Conservation (phyloP, 2,888 invertebrate species). For the Pseudococcus viburni region DNA sequence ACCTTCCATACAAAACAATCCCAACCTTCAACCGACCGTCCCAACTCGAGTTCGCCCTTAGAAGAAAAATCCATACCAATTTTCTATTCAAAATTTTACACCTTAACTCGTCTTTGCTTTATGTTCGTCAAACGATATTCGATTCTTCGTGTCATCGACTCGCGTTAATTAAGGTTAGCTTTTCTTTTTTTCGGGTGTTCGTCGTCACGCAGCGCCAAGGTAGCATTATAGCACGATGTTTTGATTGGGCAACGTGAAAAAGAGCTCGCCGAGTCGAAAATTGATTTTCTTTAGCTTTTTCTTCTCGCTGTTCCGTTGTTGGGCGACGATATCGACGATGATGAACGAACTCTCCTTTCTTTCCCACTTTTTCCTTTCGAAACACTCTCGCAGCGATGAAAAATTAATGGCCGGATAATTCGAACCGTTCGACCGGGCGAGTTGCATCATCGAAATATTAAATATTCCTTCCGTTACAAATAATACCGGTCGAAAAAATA, state of each 20-base stretch:
- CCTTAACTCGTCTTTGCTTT: neutral
- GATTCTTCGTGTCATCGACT: conserved; percentile 38
- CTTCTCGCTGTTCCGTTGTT: neutral
- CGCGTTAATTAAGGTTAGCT: conserved; percentile 5
- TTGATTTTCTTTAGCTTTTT: conserved; percentile 18
- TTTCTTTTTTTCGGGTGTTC: neutral
- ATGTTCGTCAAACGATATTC: conserved; percentile 14
- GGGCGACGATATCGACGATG: neutral
- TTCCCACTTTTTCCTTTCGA: neutral
- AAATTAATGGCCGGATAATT: conserved; percentile 36
- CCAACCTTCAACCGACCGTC: neutral
- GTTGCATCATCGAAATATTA: neutral
- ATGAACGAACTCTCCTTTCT: conserved; percentile 22
- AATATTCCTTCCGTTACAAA: neutral
- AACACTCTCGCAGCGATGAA: conserved; percentile 14
- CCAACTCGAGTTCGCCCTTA: neutral
- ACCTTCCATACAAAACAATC: neutral
- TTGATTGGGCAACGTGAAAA: neutral
- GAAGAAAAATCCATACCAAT: conserved; percentile 6
- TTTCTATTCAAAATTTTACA: conserved; percentile 18
- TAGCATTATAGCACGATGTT: neutral
- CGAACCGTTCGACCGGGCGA: conserved; percentile 1
- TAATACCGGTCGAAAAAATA: neutral
- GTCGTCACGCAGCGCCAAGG: conserved; percentile 7
- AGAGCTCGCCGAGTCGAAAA: neutral